Percentiles rank a stretch among this genome's conserved stretches.
These are phyloP conservation scores for Glaucopsyche alexis DNA, from an alignment of 2,888 invertebrate species.

Conservation along the genomic window DNA sequence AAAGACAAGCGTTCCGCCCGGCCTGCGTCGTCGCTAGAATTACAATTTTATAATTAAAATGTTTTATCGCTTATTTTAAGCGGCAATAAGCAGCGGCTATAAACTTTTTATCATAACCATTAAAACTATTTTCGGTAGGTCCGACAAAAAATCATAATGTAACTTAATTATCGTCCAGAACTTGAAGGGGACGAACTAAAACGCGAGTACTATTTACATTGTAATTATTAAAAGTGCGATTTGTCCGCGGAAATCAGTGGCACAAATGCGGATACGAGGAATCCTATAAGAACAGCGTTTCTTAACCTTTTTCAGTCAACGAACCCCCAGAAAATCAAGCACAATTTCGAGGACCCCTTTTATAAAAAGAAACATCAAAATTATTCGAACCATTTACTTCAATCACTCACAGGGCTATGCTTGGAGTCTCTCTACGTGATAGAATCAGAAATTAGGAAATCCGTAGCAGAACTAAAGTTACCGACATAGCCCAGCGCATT, in stretches of 20 bases:
- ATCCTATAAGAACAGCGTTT: too few species aligned
- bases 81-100: slow-evolving; percentile 15
- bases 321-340: too few species aligned
- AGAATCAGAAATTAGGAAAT: too few species aligned
- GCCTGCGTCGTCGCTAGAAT: slow-evolving; percentile 43
- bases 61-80: slow-evolving; percentile 18
- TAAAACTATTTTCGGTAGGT: slow-evolving; percentile 20
- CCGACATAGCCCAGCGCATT: too few species aligned
- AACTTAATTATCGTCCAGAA: background rate
- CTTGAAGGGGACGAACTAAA: background rate
- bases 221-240: background rate
- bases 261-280: too few species aligned
- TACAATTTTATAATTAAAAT: slow-evolving; percentile 36
- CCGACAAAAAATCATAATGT: background rate
- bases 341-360: too few species aligned
- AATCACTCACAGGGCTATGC: too few species aligned
- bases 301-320: too few species aligned
- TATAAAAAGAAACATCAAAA: too few species aligned
- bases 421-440: too few species aligned
- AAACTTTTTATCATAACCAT: slow-evolving; percentile 23
- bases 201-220: background rate
- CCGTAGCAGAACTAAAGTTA: too few species aligned
- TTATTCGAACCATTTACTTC: too few species aligned
- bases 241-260: background rate
- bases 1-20: slow-evolving; percentile 50